A percentile compares a stretch with the other conserved stretches of the same genome.
Evolutionary conservation across 2,888 invertebrate genomes (phyloP).

Genomic region (Drosophila vallismaia): DNA sequence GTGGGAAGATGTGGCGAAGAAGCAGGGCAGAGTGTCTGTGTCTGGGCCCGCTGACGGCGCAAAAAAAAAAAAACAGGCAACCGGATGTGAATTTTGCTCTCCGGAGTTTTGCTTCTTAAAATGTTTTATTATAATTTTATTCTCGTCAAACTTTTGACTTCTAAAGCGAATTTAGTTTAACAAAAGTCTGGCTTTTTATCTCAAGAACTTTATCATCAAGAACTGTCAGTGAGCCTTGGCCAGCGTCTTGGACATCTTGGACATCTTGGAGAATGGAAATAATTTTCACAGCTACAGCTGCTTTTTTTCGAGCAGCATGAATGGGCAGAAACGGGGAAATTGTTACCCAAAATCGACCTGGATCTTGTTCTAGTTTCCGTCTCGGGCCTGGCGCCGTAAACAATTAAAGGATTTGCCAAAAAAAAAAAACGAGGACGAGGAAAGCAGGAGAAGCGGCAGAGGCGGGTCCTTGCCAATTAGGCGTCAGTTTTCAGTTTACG

Average conservation of each 20-base stretch:
- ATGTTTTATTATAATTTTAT: neutral
- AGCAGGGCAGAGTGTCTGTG: constrained; percentile 27
- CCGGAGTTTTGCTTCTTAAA: neutral
- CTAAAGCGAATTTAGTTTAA: neutral
- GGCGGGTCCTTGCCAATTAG: constrained; percentile 64
- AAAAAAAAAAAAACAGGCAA: constrained; percentile 35
- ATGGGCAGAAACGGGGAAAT: constrained; percentile 51
- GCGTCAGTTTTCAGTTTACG: constrained; percentile 20
- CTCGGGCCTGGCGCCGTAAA: constrained; percentile 59
- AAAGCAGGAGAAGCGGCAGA: neutral
- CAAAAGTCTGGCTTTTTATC: neutral
- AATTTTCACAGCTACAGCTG: constrained; percentile 74
- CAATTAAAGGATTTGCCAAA: constrained; percentile 75
- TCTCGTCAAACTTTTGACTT: neutral
- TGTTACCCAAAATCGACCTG: constrained; percentile 18
- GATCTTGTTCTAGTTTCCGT: constrained; percentile 35
- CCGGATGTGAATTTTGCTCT: constrained; percentile 55
- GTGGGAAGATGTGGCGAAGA: neutral
- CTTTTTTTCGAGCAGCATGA: constrained; percentile 43
- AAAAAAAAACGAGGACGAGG: constrained; percentile 9
- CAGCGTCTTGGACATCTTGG: constrained; percentile 5
- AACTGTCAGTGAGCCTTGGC: constrained; percentile 3
- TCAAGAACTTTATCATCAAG: too few relatives aligned
- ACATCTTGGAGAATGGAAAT: constrained; percentile 17
- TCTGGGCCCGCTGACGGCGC: constrained; percentile 24